Conservation (phyloP, 2,888 invertebrate species). For the Trichopria drosophilae region DNA sequence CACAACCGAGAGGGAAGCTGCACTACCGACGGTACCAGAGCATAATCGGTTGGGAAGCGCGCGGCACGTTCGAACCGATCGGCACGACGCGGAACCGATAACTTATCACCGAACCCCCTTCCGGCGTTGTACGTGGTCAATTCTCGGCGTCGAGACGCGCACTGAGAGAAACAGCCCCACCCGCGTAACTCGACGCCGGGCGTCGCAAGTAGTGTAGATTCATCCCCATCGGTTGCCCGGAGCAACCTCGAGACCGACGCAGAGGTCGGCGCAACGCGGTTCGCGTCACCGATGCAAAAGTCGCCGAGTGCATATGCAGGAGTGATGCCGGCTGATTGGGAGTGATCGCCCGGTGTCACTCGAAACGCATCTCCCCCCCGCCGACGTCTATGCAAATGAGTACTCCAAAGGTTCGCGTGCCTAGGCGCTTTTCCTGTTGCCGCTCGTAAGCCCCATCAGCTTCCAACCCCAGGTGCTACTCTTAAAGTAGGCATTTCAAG, state of each 20-base stretch:
- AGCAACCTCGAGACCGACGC: constrained; percentile 44
- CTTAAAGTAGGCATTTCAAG: no score
- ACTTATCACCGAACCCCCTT: constrained; percentile 25
- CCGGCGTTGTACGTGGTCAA: constrained; percentile 50
- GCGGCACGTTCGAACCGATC: no score
- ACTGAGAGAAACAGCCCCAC: constrained; percentile 54
- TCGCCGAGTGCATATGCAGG: constrained; percentile 9
- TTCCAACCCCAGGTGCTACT: no score
- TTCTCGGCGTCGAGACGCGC: constrained; percentile 50
- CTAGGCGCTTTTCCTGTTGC: no score
- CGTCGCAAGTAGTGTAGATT: constrained; percentile 54
- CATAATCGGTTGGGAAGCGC: no score
- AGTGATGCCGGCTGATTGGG: constrained; percentile 14
- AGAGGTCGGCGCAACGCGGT: constrained; percentile 39
- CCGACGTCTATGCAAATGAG: constrained; percentile 13
- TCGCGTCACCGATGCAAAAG: constrained; percentile 32
- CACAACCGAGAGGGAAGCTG: no score
- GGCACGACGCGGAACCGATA: constrained; percentile 27
- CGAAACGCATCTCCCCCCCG: constrained; percentile 24
- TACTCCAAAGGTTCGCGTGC: constrained; percentile 7
- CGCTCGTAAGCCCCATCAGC: no score
- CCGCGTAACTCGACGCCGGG: constrained; percentile 53
- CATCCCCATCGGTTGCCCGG: constrained; percentile 54
- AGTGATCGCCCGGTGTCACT: background rate
- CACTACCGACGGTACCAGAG: no score